Conservation (phyloP, 2,888 invertebrate species). For the Drosophila flavopinicola region DNA sequence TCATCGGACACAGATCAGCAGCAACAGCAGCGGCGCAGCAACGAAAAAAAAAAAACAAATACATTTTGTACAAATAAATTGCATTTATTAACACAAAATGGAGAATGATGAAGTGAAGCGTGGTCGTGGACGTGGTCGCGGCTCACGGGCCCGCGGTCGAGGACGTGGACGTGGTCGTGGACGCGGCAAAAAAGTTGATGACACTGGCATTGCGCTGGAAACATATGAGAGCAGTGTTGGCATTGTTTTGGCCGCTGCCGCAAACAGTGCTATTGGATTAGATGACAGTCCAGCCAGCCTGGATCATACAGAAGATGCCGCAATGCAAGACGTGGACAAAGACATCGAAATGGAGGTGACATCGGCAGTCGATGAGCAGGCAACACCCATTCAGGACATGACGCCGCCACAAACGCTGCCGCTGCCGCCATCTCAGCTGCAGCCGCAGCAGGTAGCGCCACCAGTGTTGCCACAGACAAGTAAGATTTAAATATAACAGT, state of each 20-base stretch:
- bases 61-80: constrained; percentile 5
- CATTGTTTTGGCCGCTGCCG: constrained; percentile 13
- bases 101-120: constrained; percentile 79
- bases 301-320: constrained; percentile 65
- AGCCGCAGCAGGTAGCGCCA: constrained; percentile 48
- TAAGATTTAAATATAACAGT: constrained; percentile 48
- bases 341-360: constrained; percentile 68
- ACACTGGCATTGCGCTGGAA: constrained; percentile 73
- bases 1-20: constrained; percentile 3
- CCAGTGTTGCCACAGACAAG: constrained; percentile 78
- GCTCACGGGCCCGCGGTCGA: constrained; percentile 88
- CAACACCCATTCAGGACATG: constrained; percentile 43
- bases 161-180: constrained; percentile 92
- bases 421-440: constrained; percentile 28
- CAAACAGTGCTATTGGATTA: constrained; percentile 20
- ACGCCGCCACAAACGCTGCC: constrained; percentile 45
- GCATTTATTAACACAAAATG: constrained; percentile 33
- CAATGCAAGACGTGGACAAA: constrained; percentile 73
- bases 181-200: constrained; percentile 89
- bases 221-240: constrained; percentile 37
- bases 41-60: constrained; percentile 18
- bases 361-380: constrained; percentile 33
- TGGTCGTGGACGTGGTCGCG: constrained; percentile 83
- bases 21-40: constrained; percentile 12
- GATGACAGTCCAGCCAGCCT: constrained; percentile 81